Base-by-base conservation (phyloP, 1,140 invertebrate genomes). In the Nautilus pompilius region DNA sequence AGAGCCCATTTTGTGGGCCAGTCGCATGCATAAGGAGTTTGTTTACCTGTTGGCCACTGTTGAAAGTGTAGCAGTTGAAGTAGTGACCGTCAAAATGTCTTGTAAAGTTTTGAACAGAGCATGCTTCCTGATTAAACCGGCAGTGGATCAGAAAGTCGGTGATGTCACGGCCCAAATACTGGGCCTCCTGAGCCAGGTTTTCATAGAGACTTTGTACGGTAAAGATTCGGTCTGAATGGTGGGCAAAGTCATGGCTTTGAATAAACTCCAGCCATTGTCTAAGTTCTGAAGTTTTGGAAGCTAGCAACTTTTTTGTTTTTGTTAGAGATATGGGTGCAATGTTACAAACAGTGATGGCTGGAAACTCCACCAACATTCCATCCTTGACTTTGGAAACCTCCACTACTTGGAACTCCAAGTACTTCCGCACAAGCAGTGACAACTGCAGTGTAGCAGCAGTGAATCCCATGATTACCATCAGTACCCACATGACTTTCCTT, bases 41-140 rank as follows among this genome's bases (percentile, higher is more conserved):
- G 2, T 73, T 34, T 17, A 65, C 45, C 1, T 69, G 36, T 29
- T 62, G 51, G 5, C 70, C 73, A 24, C 75, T 73, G 55, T 79
- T 79, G 62, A 79, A 79, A 20, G 77, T 79, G 59, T 68, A 79
- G 51, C 77, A 79, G 60, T 74, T 79, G 62, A 71, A 79, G 58
- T 79, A 79, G 59, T 79, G 76, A n/a, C 74, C 77, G 55, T 78
- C 76, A 57, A 78, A 79, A 49, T 60, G 70, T n/a, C 65, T 62
- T 3, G 72, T 71, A 41, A 78, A 78, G 58, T 79, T 79, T 29
- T 53, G 6, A n/a, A 70, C 34, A 5, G 51, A 46, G 65, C 77
- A 79, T 3, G 63, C 67, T 63, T 66, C 60, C 51, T 70, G 62
- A 65, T 78, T 78, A 59, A 76, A 79, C 41, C 69, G 65, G 57